These are phyloP conservation scores for Furnarius figulus DNA, from an alignment of 2,113 vertebrate species.

Conservation along the genomic window DNA sequence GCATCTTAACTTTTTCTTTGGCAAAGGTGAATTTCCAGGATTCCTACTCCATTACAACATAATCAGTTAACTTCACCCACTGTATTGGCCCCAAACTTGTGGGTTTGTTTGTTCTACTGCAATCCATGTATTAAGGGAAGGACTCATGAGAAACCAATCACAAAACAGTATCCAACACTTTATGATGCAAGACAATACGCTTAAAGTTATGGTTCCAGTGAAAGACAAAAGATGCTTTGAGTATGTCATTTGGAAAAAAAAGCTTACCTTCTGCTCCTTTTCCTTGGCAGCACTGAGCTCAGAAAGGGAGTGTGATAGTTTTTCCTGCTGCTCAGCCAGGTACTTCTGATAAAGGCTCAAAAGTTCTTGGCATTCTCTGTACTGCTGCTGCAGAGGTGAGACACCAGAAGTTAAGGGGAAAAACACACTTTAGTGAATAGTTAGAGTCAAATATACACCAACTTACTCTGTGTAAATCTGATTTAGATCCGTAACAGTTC, in stretches of 20 bases:
- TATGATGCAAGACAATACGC: neutral
- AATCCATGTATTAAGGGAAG: neutral
- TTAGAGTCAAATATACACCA: neutral
- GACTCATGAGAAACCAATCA: neutral
- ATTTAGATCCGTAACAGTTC: neutral
- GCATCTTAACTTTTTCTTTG: neutral
- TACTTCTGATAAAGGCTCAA: conserved; percentile 95
- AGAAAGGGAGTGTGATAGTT: conserved; percentile 84
- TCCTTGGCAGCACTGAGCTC: conserved; percentile 77
- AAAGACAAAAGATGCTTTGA: neutral
- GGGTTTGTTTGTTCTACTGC: neutral
- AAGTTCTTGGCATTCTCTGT: conserved; percentile 94
- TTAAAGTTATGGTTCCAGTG: neutral
- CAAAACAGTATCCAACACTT: neutral
- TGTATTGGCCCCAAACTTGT: neutral
- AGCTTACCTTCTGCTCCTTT: conserved; percentile 81
- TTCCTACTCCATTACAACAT: neutral
- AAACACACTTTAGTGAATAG: neutral
- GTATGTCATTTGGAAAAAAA: neutral
- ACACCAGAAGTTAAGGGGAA: conserved; percentile 83
- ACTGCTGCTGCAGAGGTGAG: conserved; percentile 91
- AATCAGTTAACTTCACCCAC: neutral
- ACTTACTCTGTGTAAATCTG: neutral
- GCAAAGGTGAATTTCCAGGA: neutral
- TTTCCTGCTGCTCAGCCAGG: conserved; percentile 90